Conservation (phyloP, 2,797 vertebrate genomes). For the Poeciliopsis infans region DNA sequence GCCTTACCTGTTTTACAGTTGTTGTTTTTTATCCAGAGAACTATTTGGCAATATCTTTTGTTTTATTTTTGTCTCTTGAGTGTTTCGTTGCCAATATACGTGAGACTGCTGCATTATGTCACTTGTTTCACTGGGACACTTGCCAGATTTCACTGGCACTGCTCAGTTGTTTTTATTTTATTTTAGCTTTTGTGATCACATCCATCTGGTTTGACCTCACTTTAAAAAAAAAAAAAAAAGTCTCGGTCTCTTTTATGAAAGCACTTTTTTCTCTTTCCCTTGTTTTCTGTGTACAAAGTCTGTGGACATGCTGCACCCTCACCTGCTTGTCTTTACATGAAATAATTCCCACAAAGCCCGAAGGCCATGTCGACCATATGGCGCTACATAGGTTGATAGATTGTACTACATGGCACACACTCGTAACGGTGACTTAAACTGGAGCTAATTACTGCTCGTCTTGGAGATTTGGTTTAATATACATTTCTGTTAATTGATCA, state of each 20-base stretch:
- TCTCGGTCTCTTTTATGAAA: constrained; percentile 8
- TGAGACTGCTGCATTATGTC: constrained; percentile 43
- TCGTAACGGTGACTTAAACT: constrained; percentile 58
- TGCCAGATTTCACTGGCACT: constrained; percentile 34
- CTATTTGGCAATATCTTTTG: constrained; percentile 44
- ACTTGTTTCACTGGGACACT: constrained; percentile 61
- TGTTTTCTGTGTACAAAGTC: constrained; percentile 11
- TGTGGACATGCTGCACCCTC: constrained; percentile 31
- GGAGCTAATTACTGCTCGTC: constrained; percentile 68
- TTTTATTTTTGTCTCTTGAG: constrained; percentile 34
- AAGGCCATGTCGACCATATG: constrained; percentile 75
- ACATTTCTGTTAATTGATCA: constrained; percentile 61
- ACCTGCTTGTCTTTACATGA: constrained; percentile 61
- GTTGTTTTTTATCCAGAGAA: constrained; percentile 28
- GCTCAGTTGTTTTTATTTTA: constrained; percentile 7
- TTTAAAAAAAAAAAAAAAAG: not conserved
- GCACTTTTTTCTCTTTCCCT: not conserved
- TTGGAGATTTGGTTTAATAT: constrained; percentile 62
- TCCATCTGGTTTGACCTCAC: constrained; percentile 12
- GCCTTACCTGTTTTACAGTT: constrained; percentile 44
- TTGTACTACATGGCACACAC: constrained; percentile 66
- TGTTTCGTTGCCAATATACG: constrained; percentile 60
- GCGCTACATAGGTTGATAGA: constrained; percentile 54
- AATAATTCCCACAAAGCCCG: constrained; percentile 66
- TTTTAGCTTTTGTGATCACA: not conserved